phyloP scores from a whole-genome alignment of 2,113 vertebrate genomes.

The Urocitellus parryii region DNA sequence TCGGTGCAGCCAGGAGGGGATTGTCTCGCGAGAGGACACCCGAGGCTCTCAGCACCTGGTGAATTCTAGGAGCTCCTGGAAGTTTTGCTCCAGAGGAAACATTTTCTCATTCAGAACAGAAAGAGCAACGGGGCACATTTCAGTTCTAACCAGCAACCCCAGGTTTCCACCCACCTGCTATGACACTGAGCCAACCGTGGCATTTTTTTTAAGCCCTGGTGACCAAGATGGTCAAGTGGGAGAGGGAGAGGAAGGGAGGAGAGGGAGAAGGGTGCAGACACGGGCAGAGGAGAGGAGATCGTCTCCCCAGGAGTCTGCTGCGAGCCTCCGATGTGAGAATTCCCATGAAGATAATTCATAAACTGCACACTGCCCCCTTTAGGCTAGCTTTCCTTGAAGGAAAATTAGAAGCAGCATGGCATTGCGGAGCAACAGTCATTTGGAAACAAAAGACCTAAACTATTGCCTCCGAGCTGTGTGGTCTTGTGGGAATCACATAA shows the following conservation, averaged over 20 bases:
- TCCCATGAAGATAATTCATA: not conserved
- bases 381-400: not conserved
- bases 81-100: not conserved
- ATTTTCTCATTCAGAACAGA: not conserved
- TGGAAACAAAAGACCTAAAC: not conserved
- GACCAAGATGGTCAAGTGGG: not conserved
- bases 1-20: accelerated
- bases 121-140: not conserved
- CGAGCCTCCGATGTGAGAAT: not conserved
- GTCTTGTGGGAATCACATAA: not conserved
- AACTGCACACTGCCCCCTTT: not conserved
- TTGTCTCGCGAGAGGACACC: not conserved
- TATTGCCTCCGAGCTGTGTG: not conserved
- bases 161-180: not conserved
- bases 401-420: not conserved
- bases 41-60: not conserved
- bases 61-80: not conserved
- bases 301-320: not conserved
- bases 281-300: too few relatives aligned
- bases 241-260: too few relatives aligned
- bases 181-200: not conserved
- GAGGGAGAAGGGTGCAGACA: too few relatives aligned
- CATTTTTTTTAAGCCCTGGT: not conserved
- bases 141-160: not conserved
- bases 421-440: not conserved